Conservation (phyloP, 2,888 invertebrate genomes). For the Lasioglossum vierecki region DNA sequence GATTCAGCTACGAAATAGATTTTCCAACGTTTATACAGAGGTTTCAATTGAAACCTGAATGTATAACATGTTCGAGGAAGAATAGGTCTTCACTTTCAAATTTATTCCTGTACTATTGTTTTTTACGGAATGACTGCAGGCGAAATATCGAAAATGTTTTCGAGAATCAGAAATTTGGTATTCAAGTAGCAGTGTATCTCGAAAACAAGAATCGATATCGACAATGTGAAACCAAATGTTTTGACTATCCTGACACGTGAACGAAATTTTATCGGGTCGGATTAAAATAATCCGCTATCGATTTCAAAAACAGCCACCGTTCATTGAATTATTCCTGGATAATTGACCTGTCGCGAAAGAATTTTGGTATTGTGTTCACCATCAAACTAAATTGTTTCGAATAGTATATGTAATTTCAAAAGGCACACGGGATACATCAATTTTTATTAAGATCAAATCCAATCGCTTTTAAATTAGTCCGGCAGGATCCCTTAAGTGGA, state of each 20-base stretch:
- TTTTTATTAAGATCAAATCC: not conserved
- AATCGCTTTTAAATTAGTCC: not conserved
- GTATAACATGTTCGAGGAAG: not conserved
- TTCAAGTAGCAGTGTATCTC: not conserved
- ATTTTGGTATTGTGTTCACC: not conserved
- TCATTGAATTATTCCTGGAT: not conserved
- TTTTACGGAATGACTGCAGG: not conserved
- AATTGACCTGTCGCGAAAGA: not conserved
- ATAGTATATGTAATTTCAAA: not conserved
- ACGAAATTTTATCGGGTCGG: not conserved
- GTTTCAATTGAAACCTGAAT: not conserved
- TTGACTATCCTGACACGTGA: not conserved
- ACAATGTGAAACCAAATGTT: not conserved
- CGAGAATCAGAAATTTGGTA: not conserved
- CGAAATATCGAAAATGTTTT: not conserved
- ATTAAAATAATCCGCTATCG: not conserved
- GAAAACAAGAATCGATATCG: not conserved
- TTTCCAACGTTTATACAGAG: not conserved
- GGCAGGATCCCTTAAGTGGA: slow-evolving; percentile 5
- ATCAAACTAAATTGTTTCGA: not conserved
- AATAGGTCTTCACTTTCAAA: too few relatives aligned
- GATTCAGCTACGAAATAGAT: not conserved
- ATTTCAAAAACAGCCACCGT: not conserved
- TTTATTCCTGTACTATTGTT: not conserved
- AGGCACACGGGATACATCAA: not conserved